A percentile compares a stretch with the other conserved stretches of the same genome.
These are phyloP conservation scores for Eupithecia exiguata DNA, from an alignment of 2,888 invertebrate species.

Conservation along the genomic window DNA sequence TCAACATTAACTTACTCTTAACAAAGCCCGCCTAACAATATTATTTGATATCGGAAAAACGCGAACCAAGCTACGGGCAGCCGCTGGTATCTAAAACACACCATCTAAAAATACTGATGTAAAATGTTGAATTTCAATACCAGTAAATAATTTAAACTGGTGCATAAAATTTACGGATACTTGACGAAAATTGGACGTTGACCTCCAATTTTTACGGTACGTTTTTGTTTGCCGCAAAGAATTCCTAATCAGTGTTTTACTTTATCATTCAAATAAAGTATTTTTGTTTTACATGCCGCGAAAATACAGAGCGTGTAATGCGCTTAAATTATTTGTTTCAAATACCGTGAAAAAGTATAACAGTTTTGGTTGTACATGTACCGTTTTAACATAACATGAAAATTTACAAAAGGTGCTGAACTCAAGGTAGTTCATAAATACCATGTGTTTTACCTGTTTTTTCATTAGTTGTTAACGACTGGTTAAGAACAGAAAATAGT, in stretches of 20 bases:
- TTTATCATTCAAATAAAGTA: slow-evolving; percentile 12
- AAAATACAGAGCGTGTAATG: slow-evolving; percentile 45
- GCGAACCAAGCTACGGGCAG: too few species aligned
- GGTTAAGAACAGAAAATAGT: too few species aligned
- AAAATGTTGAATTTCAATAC: neutral
- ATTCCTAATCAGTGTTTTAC: slow-evolving; percentile 61
- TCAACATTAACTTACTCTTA: too few species aligned
- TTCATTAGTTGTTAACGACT: neutral
- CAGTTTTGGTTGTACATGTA: slow-evolving; percentile 33
- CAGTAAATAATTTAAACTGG: slow-evolving; percentile 61
- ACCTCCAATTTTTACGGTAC: slow-evolving; percentile 68
- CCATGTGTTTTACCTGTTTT: neutral
- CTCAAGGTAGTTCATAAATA: neutral
- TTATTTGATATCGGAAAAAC: too few species aligned
- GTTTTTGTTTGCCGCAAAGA: slow-evolving; percentile 58
- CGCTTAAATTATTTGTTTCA: slow-evolving; percentile 26
- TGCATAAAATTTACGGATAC: slow-evolving; percentile 65
- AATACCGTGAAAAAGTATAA: slow-evolving; percentile 42
- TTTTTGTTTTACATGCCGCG: neutral
- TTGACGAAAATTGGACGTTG: slow-evolving; percentile 62
- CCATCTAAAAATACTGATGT: neutral
- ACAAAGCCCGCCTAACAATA: too few species aligned
- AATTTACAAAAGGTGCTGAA: neutral
- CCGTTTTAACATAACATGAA: slow-evolving; percentile 23
- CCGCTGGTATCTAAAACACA: too few species aligned